A percentile compares a stretch with the other conserved stretches of the same genome.
These are phyloP conservation scores for Speoplatyrhinus poulsoni DNA, from an alignment of 2,113 vertebrate species.

Conservation along the genomic window DNA sequence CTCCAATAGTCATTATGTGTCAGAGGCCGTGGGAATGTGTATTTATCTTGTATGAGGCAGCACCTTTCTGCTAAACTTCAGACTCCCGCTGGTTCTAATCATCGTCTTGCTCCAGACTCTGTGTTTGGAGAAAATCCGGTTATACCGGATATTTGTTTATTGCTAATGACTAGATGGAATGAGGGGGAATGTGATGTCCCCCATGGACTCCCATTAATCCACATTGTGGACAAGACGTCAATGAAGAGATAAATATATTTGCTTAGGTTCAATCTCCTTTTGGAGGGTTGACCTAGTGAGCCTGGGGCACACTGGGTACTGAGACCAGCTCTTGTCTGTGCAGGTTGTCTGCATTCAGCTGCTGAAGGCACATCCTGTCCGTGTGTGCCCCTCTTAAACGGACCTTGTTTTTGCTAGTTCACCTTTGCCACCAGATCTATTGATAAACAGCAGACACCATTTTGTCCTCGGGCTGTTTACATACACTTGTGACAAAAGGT, in stretches of 20 bases:
- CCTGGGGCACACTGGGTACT: conserved; percentile 28
- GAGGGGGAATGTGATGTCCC: conserved; percentile 23
- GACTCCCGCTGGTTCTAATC: conserved; percentile 52
- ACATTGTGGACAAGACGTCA: conserved; percentile 20
- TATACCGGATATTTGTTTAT: conserved; percentile 42
- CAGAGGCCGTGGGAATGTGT: conserved; percentile 41
- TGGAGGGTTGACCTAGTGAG: conserved; percentile 22
- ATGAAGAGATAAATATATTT: conserved; percentile 36
- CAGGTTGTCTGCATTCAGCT: conserved; percentile 14
- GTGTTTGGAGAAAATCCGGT: conserved; percentile 35
- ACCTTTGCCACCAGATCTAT: background rate
- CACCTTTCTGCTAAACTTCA: conserved; percentile 45
- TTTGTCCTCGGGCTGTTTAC: background rate
- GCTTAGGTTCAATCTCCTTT: conserved; percentile 25
- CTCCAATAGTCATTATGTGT: conserved; percentile 57
- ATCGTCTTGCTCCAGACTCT: conserved; percentile 50
- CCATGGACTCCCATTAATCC: conserved; percentile 24
- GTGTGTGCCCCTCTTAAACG: background rate
- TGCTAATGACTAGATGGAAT: conserved; percentile 30
- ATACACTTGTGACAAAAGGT: too few relatives aligned
- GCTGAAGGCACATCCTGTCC: conserved; percentile 30
- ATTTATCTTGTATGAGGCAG: conserved; percentile 56
- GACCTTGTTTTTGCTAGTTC: background rate
- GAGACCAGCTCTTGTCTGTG: conserved; percentile 21
- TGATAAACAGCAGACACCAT: too few relatives aligned